A percentile compares a stretch with the other conserved stretches of the same genome.
Evolutionary conservation across 2,113 vertebrate genomes (phyloP).

Genomic region (Toxostoma redivivum): DNA sequence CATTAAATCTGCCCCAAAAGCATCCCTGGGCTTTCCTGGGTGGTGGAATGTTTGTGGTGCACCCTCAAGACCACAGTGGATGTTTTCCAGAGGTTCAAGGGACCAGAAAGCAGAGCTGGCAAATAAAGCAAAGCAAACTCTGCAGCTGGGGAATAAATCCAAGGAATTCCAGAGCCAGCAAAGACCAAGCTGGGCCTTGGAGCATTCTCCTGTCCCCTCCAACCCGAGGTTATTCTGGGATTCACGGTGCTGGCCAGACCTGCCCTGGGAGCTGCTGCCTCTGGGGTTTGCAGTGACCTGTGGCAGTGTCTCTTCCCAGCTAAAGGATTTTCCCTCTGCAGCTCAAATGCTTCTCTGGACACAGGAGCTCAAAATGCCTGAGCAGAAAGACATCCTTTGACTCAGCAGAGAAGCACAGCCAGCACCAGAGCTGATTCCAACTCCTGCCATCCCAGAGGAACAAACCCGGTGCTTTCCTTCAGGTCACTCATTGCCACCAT

Average conservation of each 20-base stretch:
- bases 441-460: background rate
- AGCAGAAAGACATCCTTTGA: background rate
- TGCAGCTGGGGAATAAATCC: background rate
- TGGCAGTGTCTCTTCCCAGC: fast-evolving
- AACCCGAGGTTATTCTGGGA: fast-evolving
- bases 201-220: background rate
- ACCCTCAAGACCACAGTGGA: fast-evolving
- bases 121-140: background rate
- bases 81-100: background rate
- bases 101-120: background rate
- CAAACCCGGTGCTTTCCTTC: fast-evolving
- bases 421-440: background rate
- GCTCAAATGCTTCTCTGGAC: background rate
- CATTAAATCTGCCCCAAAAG: background rate
- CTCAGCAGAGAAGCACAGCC: background rate
- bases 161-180: background rate
- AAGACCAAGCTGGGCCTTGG: background rate
- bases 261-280: fast-evolving
- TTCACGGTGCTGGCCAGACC: fast-evolving
- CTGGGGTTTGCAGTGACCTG: background rate
- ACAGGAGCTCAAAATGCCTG: background rate
- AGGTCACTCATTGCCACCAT: background rate
- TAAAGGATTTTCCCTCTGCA: background rate
- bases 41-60: background rate
- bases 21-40: background rate